Evolutionary conservation across 2,888 invertebrate species (phyloP), one percentile per base, ranked within the genome.

Genomic region (Chrysina gloriosa): DNA sequence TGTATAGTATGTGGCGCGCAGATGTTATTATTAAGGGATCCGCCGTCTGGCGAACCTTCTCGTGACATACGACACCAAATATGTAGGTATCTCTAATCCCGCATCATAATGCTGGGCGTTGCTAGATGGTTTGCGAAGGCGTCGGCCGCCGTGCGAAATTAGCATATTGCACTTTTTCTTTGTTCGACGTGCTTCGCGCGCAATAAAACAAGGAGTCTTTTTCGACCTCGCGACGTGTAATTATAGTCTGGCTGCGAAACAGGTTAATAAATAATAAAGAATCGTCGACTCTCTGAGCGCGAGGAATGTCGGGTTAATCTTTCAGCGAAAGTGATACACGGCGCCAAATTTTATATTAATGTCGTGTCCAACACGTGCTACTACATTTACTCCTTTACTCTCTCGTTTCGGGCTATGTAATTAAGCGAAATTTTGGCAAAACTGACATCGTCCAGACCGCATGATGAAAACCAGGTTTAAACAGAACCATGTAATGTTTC

Each of bases 11-110:
- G n/a, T 54, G 45, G 48, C 34, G 50, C 5, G 34, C 66, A 66
- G 23, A 66, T 47, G 65, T 65, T 50, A 58, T 66, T 66, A 66
- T 36, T 34, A 58, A 47, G 31, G 45, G 58, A 56, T 45, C 21
- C 29, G 36, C 6, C 45, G 31, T 52, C 50, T 48, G 58, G 21
- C 47, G 14, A 56, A 47, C 56, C 66, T 45, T 31, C 19, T 65
- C 56, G 47, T 47, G 58, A 48, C 47, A 66, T 58, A 66, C 58
- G 48, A 34, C 56, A 47, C 66, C 66, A 58, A 66, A 66, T 66
- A 66, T 29, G 66, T 66, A 45, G 66, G 58, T 48, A 58, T 58
- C 42, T 42, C 42, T 16, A 14, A 4, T 6, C 42, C 39, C 19
- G 25, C 39, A 58, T 58, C 64, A 50, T 50, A 50, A 50, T 50